Base-by-base conservation (phyloP, 2,797 vertebrate species). In the Macropus fuliginosus region DNA sequence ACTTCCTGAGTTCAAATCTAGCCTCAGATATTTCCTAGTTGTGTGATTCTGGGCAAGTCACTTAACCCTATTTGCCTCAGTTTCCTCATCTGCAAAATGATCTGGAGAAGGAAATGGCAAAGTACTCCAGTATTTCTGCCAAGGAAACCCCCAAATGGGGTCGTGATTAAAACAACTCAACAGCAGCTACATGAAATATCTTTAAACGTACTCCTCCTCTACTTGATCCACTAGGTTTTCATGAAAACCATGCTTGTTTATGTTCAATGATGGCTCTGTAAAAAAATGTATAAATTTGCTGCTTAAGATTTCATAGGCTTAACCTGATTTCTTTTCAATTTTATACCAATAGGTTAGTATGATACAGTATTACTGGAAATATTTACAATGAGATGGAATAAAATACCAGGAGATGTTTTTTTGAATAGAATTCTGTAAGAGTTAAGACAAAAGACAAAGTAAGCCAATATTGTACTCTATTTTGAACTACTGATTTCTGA, bases 401-500 rank as follows among this genome's bases (percentile, higher is more conserved):
- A 93, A 54, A 87, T 46, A 91, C 52, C 27, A 81, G 90, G 56
- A 95, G 93, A 81, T 14, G 34, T 13, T 54, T 81, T 94, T 93
- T 56, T 81, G 56, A 92, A 46, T 56, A 9, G 52, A 90, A 91
- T 92, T 93, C 56, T 92, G 40, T 90, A 29, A 28, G 62, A 59
- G 95, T 59, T 52, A 95, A 54, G 81, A 0, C 27, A 0, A 90
- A 94, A 96, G 92, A 54, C 46, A 91, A 96, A 96, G 91, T 54
- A 28, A 91, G 24, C 50, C n/a, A 91, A 55, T 16, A 31, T 29
- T 59, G 87, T 1, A 55, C 66, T 0, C 0, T 96, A 55, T 94
- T 96, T 96, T 74, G 95, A 94, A 94, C 29, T n/a, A 54, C 18
- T 95, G 46, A 91, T 96, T 96, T 96, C 92, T 95, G 50, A 0